Percentiles rank a stretch among this genome's conserved stretches.
Conservation (phyloP, 2,888 invertebrate species). For the Hyposoter dolosus region DNA sequence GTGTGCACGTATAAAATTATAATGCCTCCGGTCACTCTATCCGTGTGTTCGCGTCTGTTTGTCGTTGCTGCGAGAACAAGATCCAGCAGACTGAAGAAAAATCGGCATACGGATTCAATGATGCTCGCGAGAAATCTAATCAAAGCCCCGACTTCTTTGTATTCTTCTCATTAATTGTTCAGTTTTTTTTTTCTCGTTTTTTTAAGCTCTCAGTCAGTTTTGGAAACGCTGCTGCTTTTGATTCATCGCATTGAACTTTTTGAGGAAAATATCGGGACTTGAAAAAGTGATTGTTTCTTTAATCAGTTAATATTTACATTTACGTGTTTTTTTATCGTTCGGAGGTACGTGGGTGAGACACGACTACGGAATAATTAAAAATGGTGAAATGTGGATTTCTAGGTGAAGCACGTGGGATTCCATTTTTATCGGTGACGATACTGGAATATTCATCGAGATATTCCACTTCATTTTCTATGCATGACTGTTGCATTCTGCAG, state of each 20-base stretch:
- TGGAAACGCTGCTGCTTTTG: neutral
- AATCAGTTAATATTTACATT: neutral
- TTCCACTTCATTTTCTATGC: conserved; percentile 30
- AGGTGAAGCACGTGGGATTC: conserved; percentile 53
- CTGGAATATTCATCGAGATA: conserved; percentile 44
- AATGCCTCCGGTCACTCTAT: conserved; percentile 41
- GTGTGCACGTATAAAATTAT: conserved; percentile 67
- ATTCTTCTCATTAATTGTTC: neutral
- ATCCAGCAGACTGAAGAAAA: conserved; percentile 2
- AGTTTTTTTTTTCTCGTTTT: neutral
- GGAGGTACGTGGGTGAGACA: conserved; percentile 22
- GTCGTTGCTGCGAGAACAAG: conserved; percentile 12
- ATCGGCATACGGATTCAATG: conserved; percentile 21
- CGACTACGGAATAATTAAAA: conserved; percentile 5
- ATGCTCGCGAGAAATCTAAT: conserved; percentile 42
- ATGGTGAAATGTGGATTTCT: conserved; percentile 61
- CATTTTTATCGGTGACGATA: conserved; percentile 32
- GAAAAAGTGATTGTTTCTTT: neutral
- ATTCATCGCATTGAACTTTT: neutral
- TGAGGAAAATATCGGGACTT: neutral
- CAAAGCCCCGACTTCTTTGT: neutral
- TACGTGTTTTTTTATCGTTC: neutral
- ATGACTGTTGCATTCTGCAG: neutral
- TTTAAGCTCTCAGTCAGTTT: neutral
- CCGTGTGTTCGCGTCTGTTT: conserved; percentile 4